These are phyloP conservation scores for Caenorhabditis sinica DNA, from an alignment of 2,888 invertebrate species.

Conservation along the genomic window DNA sequence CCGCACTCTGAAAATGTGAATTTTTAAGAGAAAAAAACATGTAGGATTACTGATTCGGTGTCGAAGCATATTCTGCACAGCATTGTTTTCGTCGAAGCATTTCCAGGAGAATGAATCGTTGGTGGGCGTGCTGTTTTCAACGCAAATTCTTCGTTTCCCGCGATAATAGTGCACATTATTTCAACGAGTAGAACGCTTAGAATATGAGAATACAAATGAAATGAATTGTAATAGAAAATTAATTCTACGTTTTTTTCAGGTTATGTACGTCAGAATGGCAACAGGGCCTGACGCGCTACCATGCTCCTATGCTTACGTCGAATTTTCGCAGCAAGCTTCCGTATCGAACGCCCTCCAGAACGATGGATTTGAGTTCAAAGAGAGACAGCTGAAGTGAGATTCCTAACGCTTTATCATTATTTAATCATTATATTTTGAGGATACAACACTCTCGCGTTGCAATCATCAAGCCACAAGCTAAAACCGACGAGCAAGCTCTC, in stretches of 20 bases:
- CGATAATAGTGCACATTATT: conserved; percentile 51
- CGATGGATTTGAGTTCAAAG: conserved; percentile 90
- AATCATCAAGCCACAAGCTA: conserved; percentile 92
- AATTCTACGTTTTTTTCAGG: conserved; percentile 86
- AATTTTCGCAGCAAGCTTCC: conserved; percentile 94
- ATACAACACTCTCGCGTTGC: conserved; percentile 95
- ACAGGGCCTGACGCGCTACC: conserved; percentile 88
- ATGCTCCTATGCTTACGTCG: conserved; percentile 90
- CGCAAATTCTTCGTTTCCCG: conserved; percentile 5
- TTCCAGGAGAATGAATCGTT: conserved; percentile 18
- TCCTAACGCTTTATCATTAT: background rate
- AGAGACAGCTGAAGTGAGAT: conserved; percentile 86
- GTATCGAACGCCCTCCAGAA: conserved; percentile 91
- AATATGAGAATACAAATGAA: conserved; percentile 19
- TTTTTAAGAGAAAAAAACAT: background rate
- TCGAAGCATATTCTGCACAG: conserved; percentile 68
- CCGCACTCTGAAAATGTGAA: background rate
- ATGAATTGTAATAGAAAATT: conserved; percentile 11
- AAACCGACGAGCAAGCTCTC: conserved; percentile 96
- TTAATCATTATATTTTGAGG: conserved; percentile 81
- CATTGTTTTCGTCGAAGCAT: conserved; percentile 27
- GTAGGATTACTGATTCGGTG: conserved; percentile 31
- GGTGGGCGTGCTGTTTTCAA: background rate
- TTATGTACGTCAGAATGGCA: conserved; percentile 95
- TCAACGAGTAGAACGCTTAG: conserved; percentile 30